Evolutionary conservation across 1,140 invertebrate species (phyloP), one percentile per base, ranked within the genome.

Genomic region (Zelostemma sp.): DNA sequence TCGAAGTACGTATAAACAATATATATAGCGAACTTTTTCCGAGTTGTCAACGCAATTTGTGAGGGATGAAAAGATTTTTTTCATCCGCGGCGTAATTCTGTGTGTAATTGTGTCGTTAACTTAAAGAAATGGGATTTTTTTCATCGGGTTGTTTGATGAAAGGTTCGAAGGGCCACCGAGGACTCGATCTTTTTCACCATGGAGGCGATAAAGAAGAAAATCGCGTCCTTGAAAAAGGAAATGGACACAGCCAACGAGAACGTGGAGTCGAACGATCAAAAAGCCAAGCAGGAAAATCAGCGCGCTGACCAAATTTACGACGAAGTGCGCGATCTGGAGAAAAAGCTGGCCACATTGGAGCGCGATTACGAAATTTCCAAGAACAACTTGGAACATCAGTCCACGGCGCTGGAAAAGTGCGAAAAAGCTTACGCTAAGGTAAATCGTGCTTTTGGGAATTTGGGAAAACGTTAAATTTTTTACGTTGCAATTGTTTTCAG

Each of bases 191-290:
- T 33, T 11, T n/a, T 62, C 76, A 87, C 77, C 65, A 94, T 94
- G 92, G 92, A 94, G 86, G 91, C 92, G 79, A 94, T 94, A 87
- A 94, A 94, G 89, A 94, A 94, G 87, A 94, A 93, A 88, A 94
- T 94, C 88, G 90, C 92, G 84, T 88, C 91, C 68, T 88, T 93
- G 88, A 94, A 93, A 86, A 87, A 91, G 86, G 92, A 93, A 86
- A 93, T 93, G 89, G 93, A 94, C 74, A 88, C 88, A 75, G 92
- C 92, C 62, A 88, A 91, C 72, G 92, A 93, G 73, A 90, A 91
- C 72, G 90, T 92, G 31, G 92, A 93, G 77, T 87, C 89, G 68
- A 88, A 91, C 48, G 93, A 94, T 75, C 88, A 89, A 49, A 91
- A 93, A 80, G 87, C 91, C 21, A 88, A 88, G 74, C 91, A 92